Conservation (phyloP, 2,888 invertebrate species). For the Dynastes hyllus region DNA sequence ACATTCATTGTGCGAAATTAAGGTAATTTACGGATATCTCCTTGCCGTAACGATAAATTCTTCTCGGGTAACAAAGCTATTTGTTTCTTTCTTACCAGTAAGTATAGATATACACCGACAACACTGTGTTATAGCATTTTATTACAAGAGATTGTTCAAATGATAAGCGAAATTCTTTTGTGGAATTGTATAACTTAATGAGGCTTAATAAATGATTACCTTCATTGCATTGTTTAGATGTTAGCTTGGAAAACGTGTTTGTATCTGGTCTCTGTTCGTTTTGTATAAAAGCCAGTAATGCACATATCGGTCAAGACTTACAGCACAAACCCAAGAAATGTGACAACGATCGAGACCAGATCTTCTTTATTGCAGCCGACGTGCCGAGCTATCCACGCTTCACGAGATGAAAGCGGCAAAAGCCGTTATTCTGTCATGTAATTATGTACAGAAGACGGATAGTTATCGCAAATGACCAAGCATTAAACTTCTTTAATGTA, state of each 20-base stretch:
- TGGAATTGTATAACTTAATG: conserved; percentile 40
- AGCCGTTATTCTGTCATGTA: conserved; percentile 33
- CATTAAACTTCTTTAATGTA: conserved; percentile 21
- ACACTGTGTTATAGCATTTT: conserved; percentile 16
- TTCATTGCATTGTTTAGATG: conserved; percentile 27
- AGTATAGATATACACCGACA: too few species aligned
- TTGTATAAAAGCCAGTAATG: conserved; percentile 22
- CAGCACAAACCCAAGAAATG: conserved; percentile 1
- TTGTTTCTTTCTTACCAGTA: too few species aligned
- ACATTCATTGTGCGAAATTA: too few species aligned
- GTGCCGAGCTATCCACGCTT: conserved; percentile 3
- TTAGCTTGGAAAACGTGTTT: conserved; percentile 17
- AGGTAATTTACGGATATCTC: too few species aligned
- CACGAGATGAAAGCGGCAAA: conserved; percentile 35
- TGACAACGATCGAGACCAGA: conserved; percentile 24
- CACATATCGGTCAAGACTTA: conserved; percentile 2
- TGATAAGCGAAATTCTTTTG: conserved; percentile 35
- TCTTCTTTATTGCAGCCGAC: conserved; percentile 28
- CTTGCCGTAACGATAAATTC: too few species aligned
- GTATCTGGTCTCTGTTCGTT: conserved; percentile 18
- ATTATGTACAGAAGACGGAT: conserved; percentile 32
- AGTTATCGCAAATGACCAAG: conserved; percentile 41
- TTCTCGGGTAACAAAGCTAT: too few species aligned
- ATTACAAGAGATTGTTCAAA: conserved; percentile 6
- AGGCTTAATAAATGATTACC: conserved; percentile 34